A percentile compares a stretch with the other conserved stretches of the same genome.
These are phyloP conservation scores for Microcebus jonahi DNA, from an alignment of 2,113 vertebrate species.

Conservation along the genomic window DNA sequence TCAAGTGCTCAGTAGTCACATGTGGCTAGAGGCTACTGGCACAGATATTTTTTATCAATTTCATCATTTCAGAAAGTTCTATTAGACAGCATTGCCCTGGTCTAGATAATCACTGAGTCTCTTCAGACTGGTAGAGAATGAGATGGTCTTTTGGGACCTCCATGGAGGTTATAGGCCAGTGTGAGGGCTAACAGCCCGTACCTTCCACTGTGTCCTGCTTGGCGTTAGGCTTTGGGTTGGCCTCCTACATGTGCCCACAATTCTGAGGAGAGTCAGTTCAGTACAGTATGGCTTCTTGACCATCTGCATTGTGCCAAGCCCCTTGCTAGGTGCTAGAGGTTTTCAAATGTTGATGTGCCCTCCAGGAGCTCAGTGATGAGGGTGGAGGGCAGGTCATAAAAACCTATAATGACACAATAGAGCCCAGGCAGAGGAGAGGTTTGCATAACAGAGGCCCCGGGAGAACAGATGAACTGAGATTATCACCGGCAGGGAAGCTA, in stretches of 20 bases:
- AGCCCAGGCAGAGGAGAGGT: neutral
- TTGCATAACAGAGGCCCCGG: neutral
- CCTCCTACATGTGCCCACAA: neutral
- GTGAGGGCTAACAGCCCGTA: neutral
- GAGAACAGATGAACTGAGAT: neutral
- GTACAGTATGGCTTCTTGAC: neutral
- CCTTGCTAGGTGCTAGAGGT: neutral
- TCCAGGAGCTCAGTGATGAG: neutral
- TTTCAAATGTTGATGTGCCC: neutral
- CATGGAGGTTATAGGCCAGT: neutral
- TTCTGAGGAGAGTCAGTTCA: neutral
- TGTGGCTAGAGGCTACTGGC: neutral
- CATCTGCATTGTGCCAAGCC: neutral
- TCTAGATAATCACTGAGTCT: neutral
- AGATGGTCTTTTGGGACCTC: neutral
- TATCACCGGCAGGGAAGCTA: neutral
- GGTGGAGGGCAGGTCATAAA: neutral
- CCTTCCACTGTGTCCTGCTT: neutral
- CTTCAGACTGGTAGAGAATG: neutral
- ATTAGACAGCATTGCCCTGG: fast-evolving
- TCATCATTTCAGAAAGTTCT: neutral
- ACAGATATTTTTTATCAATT: neutral
- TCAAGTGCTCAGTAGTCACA: neutral
- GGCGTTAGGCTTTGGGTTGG: neutral
- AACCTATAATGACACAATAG: fast-evolving